Conservation (phyloP, 2,113 vertebrate species). For the Cacatua alba region DNA sequence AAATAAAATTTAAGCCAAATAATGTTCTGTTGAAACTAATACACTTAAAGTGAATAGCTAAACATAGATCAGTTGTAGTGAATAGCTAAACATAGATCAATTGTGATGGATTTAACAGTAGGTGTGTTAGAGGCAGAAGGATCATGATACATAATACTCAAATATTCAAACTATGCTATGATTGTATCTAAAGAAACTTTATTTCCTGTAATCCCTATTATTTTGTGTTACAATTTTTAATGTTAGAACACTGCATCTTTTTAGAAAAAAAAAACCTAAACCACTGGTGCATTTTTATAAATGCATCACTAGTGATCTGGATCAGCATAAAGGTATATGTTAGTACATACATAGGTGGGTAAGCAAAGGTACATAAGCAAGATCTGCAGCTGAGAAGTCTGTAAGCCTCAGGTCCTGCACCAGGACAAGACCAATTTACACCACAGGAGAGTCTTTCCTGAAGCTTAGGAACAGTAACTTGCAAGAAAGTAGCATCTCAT, state of each 20-base stretch:
- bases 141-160: slow-evolving; percentile 20
- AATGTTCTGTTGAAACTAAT: slow-evolving; percentile 76
- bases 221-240: background rate
- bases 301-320: background rate
- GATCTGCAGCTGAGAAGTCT: background rate
- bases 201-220: slow-evolving; percentile 40
- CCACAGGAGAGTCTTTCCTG: background rate
- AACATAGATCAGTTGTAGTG: slow-evolving; percentile 68
- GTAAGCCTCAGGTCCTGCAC: background rate
- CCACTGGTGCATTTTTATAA: background rate
- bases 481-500: background rate
- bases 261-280: background rate
- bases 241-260: background rate
- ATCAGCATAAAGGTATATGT: background rate
- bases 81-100: slow-evolving; percentile 72
- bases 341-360: background rate
- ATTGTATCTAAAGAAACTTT: background rate
- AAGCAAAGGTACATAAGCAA: background rate
- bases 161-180: background rate
- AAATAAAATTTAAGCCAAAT: slow-evolving; percentile 78
- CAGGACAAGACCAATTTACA: background rate
- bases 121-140: slow-evolving; percentile 51
- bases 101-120: slow-evolving; percentile 66
- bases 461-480: background rate
- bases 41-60: slow-evolving; percentile 76